These are phyloP conservation scores for Strigamia crassipes DNA, from an alignment of 2,888 invertebrate species.

Conservation along the genomic window DNA sequence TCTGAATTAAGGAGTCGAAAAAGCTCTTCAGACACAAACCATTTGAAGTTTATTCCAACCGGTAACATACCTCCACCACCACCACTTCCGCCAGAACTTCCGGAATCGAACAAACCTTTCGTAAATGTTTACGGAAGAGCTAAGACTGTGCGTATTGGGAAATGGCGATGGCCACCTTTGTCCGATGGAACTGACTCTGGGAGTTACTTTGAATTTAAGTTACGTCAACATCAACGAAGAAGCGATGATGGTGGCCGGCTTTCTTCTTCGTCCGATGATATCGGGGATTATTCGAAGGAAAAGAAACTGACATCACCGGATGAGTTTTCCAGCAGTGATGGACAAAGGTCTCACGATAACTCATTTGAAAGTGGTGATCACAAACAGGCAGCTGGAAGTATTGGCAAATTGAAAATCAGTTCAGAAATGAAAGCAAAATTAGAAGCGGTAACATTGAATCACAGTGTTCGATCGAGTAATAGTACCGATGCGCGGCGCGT, in stretches of 20 bases:
- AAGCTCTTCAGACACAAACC: conserved; percentile 48
- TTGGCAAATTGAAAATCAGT: conserved; percentile 86
- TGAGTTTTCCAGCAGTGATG: neutral
- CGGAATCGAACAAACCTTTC: conserved; percentile 81
- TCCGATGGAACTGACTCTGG: conserved; percentile 69
- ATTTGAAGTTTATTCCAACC: conserved; percentile 29
- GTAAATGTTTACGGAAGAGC: conserved; percentile 90
- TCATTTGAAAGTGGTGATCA: conserved; percentile 62
- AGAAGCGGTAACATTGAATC: conserved; percentile 82
- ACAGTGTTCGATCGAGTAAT: conserved; percentile 71
- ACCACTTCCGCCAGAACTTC: conserved; percentile 89
- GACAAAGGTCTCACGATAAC: neutral
- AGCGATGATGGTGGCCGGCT: conserved; percentile 40
- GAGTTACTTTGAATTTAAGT: conserved; percentile 81
- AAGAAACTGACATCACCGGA: neutral
- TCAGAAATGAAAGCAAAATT: conserved; percentile 88
- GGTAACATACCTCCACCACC: conserved; percentile 59
- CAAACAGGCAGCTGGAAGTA: conserved; percentile 81
- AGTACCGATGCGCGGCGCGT: conserved; percentile 48
- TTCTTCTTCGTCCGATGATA: conserved; percentile 45
- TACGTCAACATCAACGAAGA: conserved; percentile 67
- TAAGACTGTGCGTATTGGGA: conserved; percentile 91
- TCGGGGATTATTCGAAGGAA: neutral
- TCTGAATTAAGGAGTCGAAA: conserved; percentile 58
- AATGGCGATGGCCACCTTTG: conserved; percentile 92